Percentiles rank a stretch among this genome's conserved stretches.
phyloP scores from a whole-genome alignment of 1,140 invertebrate species.

The Drosophila orena region DNA sequence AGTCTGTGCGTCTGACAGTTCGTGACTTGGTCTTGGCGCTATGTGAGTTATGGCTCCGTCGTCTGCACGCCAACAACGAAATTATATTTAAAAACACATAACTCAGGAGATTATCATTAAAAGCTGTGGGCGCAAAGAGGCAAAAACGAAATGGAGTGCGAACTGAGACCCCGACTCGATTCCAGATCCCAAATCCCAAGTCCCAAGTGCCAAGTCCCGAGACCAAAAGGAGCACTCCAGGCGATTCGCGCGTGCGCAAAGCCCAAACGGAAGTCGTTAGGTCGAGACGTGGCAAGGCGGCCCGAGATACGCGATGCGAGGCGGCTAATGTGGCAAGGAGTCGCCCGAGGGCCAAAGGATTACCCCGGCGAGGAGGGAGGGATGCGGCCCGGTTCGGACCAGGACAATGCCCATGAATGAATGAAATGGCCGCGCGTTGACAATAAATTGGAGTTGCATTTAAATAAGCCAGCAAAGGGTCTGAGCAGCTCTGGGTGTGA shows the following conservation, averaged over 20 bases:
- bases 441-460: constrained; percentile 81
- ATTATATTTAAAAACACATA: constrained; percentile 85
- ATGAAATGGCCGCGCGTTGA: constrained; percentile 67
- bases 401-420: constrained; percentile 73
- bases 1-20: constrained; percentile 66
- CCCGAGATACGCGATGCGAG: constrained; percentile 44
- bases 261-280: constrained; percentile 81
- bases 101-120: constrained; percentile 85
- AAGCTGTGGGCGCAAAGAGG: constrained; percentile 67
- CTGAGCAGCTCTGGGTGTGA: constrained; percentile 42
- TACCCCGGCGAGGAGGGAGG: constrained; percentile 34
- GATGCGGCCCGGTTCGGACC: constrained; percentile 7
- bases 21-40: constrained; percentile 78
- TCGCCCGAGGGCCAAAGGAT: constrained; percentile 68
- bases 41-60: constrained; percentile 75
- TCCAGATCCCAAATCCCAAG: constrained; percentile 25
- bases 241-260: constrained; percentile 73
- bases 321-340: constrained; percentile 63
- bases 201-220: too few relatives aligned
- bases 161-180: constrained; percentile 1
- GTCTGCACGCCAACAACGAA: constrained; percentile 82
- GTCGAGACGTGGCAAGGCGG: constrained; percentile 41
- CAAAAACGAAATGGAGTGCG: neutral
- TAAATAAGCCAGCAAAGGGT: constrained; percentile 67
- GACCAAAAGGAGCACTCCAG: constrained; percentile 20